Conservation (phyloP, 2,888 invertebrate species). For the Lithodes maja region DNA sequence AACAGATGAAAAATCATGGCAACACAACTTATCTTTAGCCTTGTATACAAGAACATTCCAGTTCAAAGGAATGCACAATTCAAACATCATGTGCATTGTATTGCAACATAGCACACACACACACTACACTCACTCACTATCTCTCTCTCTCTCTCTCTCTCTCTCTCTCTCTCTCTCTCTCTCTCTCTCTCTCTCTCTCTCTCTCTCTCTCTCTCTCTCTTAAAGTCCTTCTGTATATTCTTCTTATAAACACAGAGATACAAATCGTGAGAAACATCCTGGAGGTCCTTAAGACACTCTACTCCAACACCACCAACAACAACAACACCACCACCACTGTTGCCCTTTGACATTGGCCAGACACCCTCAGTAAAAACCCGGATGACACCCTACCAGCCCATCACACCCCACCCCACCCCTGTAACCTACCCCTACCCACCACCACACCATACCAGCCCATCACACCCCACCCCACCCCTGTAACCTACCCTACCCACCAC, state of each 20-base stretch:
- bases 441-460: not conserved
- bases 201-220: constrained; percentile 4
- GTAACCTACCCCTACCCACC: not conserved
- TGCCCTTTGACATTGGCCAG: not conserved
- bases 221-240: not conserved
- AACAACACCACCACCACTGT: too few species aligned
- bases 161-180: not conserved
- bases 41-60: too few species aligned
- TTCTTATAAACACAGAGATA: not conserved
- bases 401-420: not conserved
- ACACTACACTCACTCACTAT: too few species aligned
- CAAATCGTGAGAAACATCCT: too few species aligned
- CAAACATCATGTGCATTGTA: too few species aligned
- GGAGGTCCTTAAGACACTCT: too few species aligned
- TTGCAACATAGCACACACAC: too few species aligned
- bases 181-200: not conserved
- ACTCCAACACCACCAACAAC: too few species aligned
- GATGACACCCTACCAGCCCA: not conserved
- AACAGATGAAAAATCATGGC: too few species aligned
- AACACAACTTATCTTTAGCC: too few species aligned
- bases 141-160: not conserved
- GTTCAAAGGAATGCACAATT: too few species aligned
- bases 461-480: not conserved
- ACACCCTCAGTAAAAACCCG: not conserved
- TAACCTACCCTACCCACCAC: not conserved